Conservation (phyloP, 2,113 vertebrate genomes). For the Callipepla squamata region DNA sequence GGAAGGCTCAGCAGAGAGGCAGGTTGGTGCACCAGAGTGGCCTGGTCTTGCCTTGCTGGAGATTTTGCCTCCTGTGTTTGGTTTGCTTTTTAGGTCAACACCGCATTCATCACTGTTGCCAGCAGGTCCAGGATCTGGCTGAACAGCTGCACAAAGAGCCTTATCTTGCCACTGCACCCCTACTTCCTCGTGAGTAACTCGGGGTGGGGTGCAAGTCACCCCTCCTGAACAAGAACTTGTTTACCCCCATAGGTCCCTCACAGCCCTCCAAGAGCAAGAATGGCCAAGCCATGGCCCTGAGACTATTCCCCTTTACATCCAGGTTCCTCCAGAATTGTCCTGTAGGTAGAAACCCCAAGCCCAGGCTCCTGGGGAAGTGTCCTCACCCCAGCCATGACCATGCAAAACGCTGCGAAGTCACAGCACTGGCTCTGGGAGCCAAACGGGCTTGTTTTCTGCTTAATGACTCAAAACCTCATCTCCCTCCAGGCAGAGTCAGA, state of each 20-base stretch:
- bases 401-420: background rate
- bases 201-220: background rate
- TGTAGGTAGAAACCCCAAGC: background rate
- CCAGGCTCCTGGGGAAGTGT: too few relatives aligned
- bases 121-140: background rate
- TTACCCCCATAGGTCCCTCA: background rate
- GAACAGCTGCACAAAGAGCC: background rate
- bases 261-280: background rate
- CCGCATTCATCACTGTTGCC: background rate
- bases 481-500: background rate
- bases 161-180: background rate
- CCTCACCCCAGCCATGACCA: background rate
- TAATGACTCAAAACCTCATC: background rate
- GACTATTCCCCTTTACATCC: background rate
- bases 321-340: background rate
- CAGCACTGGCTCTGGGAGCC: background rate
- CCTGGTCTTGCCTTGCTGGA: background rate
- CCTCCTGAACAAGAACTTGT: background rate
- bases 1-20: background rate
- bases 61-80: background rate
- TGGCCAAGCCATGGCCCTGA: background rate
- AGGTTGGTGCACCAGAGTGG: background rate
- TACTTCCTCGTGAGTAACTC: background rate
- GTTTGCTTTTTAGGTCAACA: background rate
- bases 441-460: background rate